Conservation (phyloP, 2,888 invertebrate species). For the Chouioia cunea region DNA sequence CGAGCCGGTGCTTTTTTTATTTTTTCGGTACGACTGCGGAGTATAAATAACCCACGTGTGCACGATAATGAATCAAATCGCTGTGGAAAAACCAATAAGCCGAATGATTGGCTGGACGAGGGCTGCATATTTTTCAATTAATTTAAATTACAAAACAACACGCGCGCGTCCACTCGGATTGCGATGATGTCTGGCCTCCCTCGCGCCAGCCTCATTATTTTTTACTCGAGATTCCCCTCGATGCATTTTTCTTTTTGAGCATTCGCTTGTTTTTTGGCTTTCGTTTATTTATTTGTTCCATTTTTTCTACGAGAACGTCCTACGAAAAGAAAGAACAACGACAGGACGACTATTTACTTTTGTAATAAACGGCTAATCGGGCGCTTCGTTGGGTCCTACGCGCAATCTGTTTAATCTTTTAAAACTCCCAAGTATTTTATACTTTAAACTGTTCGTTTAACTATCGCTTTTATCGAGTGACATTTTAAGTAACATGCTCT, state of each 20-base stretch:
- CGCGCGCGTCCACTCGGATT: slow-evolving; percentile 54
- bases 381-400: slow-evolving; percentile 9
- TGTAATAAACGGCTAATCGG: slow-evolving; percentile 37
- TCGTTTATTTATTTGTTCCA: slow-evolving; percentile 26
- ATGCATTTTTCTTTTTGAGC: not conserved
- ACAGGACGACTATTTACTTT: slow-evolving; percentile 17
- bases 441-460: slow-evolving; percentile 1
- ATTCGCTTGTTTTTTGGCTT: slow-evolving; percentile 7
- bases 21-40: slow-evolving; percentile 42
- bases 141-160: slow-evolving; percentile 68
- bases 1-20: slow-evolving; percentile 22
- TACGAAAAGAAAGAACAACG: no score
- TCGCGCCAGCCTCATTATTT: slow-evolving; percentile 45
- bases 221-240: slow-evolving; percentile 19
- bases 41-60: slow-evolving; percentile 63
- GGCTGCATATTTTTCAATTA: slow-evolving; percentile 67
- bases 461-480: no score
- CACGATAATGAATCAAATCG: slow-evolving; percentile 67
- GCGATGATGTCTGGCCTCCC: slow-evolving; percentile 21
- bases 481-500: no score
- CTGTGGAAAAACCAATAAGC: slow-evolving; percentile 67
- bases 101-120: slow-evolving; percentile 60
- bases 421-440: no score
- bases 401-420: slow-evolving; percentile 16
- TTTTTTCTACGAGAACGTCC: no score